These are phyloP conservation scores for Helicolenus hilgendorfi DNA, from an alignment of 2,797 vertebrate genomes.

Conservation along the genomic window DNA sequence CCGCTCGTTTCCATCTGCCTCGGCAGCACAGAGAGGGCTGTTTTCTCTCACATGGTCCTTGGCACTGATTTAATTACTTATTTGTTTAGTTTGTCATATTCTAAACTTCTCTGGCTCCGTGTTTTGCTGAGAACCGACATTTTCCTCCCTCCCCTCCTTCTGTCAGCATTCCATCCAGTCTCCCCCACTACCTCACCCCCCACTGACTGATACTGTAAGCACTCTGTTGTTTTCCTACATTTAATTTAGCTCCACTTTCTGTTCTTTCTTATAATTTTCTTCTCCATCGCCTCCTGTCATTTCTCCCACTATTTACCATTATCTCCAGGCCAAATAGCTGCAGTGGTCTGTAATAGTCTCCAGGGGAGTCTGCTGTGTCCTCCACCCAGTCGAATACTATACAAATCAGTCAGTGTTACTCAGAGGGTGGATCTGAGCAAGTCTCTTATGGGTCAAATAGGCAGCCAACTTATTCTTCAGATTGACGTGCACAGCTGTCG, in stretches of 20 bases:
- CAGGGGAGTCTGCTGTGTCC: constrained; percentile 61
- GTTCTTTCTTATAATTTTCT: constrained; percentile 44
- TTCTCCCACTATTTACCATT: constrained; percentile 51
- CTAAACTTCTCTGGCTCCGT: constrained; percentile 73
- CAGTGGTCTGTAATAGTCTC: constrained; percentile 79
- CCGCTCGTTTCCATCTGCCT: constrained; percentile 59
- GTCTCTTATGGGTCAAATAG: constrained; percentile 26
- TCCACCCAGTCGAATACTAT: constrained; percentile 65
- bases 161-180: constrained; percentile 75
- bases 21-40: constrained; percentile 59
- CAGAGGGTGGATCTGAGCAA: constrained; percentile 54
- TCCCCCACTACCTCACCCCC: constrained; percentile 32
- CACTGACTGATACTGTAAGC: constrained; percentile 38
- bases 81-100: constrained; percentile 85
- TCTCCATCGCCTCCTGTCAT: constrained; percentile 38
- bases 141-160: constrained; percentile 72
- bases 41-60: constrained; percentile 72
- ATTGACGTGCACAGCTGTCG: background rate
- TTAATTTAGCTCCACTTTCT: constrained; percentile 26
- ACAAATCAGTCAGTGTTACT: constrained; percentile 58
- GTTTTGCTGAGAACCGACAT: constrained; percentile 77
- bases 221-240: constrained; percentile 36
- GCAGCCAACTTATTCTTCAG: background rate
- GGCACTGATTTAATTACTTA: constrained; percentile 84
- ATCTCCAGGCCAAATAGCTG: constrained; percentile 66